Percentiles rank a stretch among this genome's conserved stretches.
Evolutionary conservation across 2,797 vertebrate genomes (phyloP).

Genomic region (Microcaecilia unicolor): DNA sequence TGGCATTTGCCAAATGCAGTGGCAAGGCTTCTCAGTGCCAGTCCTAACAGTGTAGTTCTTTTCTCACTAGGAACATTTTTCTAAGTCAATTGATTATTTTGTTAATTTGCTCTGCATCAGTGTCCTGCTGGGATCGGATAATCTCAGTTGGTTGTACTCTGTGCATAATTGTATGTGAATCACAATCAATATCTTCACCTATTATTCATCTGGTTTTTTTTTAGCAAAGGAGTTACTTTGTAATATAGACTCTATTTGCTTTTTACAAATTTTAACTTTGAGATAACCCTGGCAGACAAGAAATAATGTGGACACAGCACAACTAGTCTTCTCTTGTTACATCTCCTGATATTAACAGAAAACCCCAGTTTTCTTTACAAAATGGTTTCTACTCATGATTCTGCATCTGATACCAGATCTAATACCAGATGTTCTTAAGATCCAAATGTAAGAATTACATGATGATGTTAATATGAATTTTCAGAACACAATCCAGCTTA

Average conservation of each 20-base stretch:
- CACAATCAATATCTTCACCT: slow-evolving; percentile 38
- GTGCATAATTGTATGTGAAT: slow-evolving; percentile 23
- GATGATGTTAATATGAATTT: too few relatives aligned
- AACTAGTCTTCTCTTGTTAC: too few relatives aligned
- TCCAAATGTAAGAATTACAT: too few relatives aligned
- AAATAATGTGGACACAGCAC: slow-evolving; percentile 1
- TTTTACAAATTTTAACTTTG: slow-evolving; percentile 4
- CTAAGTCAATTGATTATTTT: slow-evolving; percentile 34
- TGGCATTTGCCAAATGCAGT: slow-evolving; percentile 20
- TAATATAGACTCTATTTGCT: slow-evolving; percentile 1
- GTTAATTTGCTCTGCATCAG: slow-evolving; percentile 41
- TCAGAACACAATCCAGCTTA: too few relatives aligned
- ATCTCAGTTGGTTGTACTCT: slow-evolving; percentile 15
- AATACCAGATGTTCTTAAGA: too few relatives aligned
- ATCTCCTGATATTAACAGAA: too few relatives aligned
- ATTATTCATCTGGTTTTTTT: slow-evolving; percentile 19
- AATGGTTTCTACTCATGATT: too few relatives aligned
- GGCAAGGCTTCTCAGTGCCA: not conserved
- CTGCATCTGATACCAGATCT: too few relatives aligned
- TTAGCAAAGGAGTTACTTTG: slow-evolving; percentile 6
- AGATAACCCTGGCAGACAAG: not conserved
- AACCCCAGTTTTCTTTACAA: too few relatives aligned
- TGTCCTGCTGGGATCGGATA: slow-evolving; percentile 34
- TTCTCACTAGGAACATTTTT: slow-evolving; percentile 9
- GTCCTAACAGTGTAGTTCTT: slow-evolving; percentile 5